These are phyloP conservation scores for Bombus balteatus DNA, from an alignment of 1,140 invertebrate genomes.

Conservation along the genomic window DNA sequence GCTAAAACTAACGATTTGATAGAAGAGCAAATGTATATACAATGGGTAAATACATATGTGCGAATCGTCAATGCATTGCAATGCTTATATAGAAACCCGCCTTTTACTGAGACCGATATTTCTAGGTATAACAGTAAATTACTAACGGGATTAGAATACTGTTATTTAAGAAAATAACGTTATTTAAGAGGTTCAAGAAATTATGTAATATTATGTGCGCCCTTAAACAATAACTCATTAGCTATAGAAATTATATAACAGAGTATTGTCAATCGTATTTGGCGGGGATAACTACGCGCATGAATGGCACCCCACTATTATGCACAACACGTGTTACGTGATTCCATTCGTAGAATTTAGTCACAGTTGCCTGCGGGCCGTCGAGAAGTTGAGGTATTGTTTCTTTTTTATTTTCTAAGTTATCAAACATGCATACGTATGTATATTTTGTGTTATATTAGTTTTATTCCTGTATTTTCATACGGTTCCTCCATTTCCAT, in stretches of 20 bases:
- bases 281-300: not conserved
- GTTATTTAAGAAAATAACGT: not conserved
- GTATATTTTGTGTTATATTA: not conserved
- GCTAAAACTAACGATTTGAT: constrained; percentile 3
- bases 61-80: not conserved
- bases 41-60: too few relatives aligned
- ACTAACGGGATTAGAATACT: too few relatives aligned
- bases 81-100: not conserved
- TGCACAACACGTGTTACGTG: too few relatives aligned
- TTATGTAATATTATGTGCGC: too few relatives aligned
- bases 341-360: not conserved
- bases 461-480: not conserved
- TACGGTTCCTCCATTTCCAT: not conserved
- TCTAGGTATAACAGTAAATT: not conserved
- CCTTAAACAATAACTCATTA: not conserved
- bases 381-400: not conserved
- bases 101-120: not conserved
- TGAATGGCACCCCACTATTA: not conserved
- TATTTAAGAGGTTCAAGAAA: not conserved
- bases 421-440: not conserved
- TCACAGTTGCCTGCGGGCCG: not conserved
- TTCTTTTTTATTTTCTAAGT: not conserved
- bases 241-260: not conserved
- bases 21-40: not conserved
- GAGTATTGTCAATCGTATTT: not conserved